Base-by-base conservation (phyloP, 1,140 invertebrate genomes). In the Cherax quadricarinatus region DNA sequence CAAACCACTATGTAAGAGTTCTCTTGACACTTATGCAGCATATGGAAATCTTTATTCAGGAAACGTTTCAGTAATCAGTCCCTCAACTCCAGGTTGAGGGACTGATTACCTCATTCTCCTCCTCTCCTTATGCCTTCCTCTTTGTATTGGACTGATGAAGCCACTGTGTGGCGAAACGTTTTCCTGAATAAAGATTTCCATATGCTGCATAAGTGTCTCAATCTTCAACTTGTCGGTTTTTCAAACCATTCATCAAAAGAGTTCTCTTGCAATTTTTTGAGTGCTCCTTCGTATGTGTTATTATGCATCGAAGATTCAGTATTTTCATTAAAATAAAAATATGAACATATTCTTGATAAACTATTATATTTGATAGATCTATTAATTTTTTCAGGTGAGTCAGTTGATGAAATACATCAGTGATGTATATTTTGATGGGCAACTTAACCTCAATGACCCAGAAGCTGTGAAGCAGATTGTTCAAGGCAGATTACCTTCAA, bases 351-450 rank as follows among this genome's bases (percentile, higher is more conserved):
- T 4, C 4, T 70, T 70, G 62, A 10, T 70, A 21, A 70, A 18
- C 18, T 5, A 70, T 21, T 18, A 14, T 70, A 5, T 5, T 70
- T 70, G 14, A 48, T 80, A 48, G 2, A 49, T 21, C 48, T 80
- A 12, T 51, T 12, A 4, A 10, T 18, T 51, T 48, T 41, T 41
- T 16, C 94, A 95, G 78, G 95, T 96, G 41, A 95, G 95, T 86
- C 94, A 94, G 51, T 94, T 96, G 12, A 90, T 96, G 53, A 93
- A 95, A 75, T 94, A 95, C 91, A 95, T 96, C 88, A 95, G 95
- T 86, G 94, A 95, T 49, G 94, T 95, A 0, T 95, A 95, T 94
- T 95, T 95, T 92, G 94, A 95, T 48, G 94, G 94, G 9, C 92
- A 94, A 24, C 89, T 95, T 3, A 93, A 94, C 86, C 80, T 94